Conservation (phyloP, 2,797 vertebrate species). For the Oceanodroma leucorhoa region DNA sequence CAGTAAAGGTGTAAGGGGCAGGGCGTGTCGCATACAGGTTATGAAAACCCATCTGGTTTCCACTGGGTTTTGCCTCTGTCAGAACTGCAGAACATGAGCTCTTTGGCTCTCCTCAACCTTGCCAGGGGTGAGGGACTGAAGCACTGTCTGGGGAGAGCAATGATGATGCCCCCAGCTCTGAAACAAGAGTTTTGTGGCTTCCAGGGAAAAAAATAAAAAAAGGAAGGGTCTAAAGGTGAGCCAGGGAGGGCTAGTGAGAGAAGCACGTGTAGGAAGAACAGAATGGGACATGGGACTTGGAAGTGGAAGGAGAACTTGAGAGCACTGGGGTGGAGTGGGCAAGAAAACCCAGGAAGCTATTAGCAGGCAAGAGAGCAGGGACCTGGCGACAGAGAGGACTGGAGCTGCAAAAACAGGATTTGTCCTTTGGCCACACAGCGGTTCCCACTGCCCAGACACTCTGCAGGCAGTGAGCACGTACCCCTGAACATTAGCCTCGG, state of each 20-base stretch:
- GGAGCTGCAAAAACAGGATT: neutral
- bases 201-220: neutral
- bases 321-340: neutral
- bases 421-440: neutral
- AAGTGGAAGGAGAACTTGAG: neutral
- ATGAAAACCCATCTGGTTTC: neutral
- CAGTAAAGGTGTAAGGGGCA: neutral
- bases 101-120: neutral
- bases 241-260: neutral
- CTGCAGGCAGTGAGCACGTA: fast-evolving
- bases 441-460: neutral
- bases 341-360: neutral
- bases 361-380: neutral
- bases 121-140: neutral
- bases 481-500: fast-evolving
- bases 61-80: neutral
- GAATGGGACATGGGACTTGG: neutral
- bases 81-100: neutral
- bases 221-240: neutral
- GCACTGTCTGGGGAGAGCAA: neutral
- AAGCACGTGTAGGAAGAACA: neutral
- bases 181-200: neutral
- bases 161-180: neutral
- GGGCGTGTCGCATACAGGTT: fast-evolving
- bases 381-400: neutral